A percentile compares a stretch with the other conserved stretches of the same genome.
These are phyloP conservation scores for Gonioctena quinquepunctata DNA, from an alignment of 1,140 invertebrate genomes.

Conservation along the genomic window DNA sequence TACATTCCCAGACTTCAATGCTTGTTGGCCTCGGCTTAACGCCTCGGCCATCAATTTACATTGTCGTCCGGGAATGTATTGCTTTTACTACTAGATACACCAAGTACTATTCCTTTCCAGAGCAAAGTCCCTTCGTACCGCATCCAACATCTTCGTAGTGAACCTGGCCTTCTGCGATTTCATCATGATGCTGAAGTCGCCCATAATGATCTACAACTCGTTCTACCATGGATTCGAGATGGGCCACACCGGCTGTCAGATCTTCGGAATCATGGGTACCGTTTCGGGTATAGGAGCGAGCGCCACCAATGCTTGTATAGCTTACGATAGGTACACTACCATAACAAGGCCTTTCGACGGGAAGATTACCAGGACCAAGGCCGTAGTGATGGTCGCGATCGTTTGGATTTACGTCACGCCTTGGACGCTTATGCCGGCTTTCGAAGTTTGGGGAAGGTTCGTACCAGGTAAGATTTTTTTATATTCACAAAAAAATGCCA, in stretches of 20 bases:
- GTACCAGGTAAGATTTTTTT: conserved; percentile 75
- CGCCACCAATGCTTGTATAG: conserved; percentile 38
- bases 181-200: conserved; percentile 85
- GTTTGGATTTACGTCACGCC: conserved; percentile 80
- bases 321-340: conserved; percentile 64
- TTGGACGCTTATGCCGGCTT: conserved; percentile 76
- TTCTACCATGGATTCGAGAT: conserved; percentile 76
- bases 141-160: conserved; percentile 88
- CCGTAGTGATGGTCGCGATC: conserved; percentile 70
- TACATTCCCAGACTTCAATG: too few species aligned
- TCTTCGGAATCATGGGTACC: conserved; percentile 77
- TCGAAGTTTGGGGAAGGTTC: conserved; percentile 82
- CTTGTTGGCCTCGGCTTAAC: too few species aligned
- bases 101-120: too few species aligned
- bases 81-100: too few species aligned
- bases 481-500: too few species aligned
- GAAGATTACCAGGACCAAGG: conserved; percentile 75
- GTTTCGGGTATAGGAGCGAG: conserved; percentile 78
- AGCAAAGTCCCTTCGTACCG: conserved; percentile 79
- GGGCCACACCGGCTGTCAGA: conserved; percentile 74
- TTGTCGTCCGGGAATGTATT: too few species aligned
- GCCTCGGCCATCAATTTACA: too few species aligned
- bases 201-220: conserved; percentile 86
- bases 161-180: conserved; percentile 87
- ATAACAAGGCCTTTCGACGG: conserved; percentile 83